phyloP scores from a whole-genome alignment of 1,140 invertebrate species.

The Spodoptera frugiperda region DNA sequence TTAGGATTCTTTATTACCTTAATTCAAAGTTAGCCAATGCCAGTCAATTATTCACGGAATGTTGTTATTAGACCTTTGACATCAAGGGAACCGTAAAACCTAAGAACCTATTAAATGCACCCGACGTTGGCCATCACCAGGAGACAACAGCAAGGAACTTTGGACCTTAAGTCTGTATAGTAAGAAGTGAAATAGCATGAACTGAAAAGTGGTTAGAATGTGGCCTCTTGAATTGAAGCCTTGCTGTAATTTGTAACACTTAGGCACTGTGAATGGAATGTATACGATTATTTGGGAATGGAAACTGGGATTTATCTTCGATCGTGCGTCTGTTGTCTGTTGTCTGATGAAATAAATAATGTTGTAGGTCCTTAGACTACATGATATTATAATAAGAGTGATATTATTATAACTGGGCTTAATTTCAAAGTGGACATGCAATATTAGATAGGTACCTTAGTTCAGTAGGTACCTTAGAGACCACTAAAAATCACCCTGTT shows the following conservation, averaged over 20 bases:
- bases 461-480: too few relatives aligned
- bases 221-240: constrained; percentile 12
- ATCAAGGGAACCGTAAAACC: constrained; percentile 36
- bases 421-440: too few relatives aligned
- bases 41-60: constrained; percentile 43
- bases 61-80: constrained; percentile 33
- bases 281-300: constrained; percentile 6
- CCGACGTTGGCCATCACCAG: constrained; percentile 9
- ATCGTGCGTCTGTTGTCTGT: too few relatives aligned
- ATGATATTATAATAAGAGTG: too few relatives aligned
- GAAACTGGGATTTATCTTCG: too few relatives aligned
- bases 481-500: too few relatives aligned
- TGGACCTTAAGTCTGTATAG: background rate
- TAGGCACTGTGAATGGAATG: constrained; percentile 4
- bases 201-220: background rate
- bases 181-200: background rate
- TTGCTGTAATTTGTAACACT: background rate
- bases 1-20: constrained; percentile 22
- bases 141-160: background rate
- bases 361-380: too few relatives aligned
- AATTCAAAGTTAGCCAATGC: constrained; percentile 37
- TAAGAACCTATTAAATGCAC: constrained; percentile 44
- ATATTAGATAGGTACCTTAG: too few relatives aligned
- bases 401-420: too few relatives aligned
- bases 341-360: too few relatives aligned